Evolutionary conservation across 2,113 vertebrate genomes (phyloP).

Genomic region (Micronycteris hirsuta): DNA sequence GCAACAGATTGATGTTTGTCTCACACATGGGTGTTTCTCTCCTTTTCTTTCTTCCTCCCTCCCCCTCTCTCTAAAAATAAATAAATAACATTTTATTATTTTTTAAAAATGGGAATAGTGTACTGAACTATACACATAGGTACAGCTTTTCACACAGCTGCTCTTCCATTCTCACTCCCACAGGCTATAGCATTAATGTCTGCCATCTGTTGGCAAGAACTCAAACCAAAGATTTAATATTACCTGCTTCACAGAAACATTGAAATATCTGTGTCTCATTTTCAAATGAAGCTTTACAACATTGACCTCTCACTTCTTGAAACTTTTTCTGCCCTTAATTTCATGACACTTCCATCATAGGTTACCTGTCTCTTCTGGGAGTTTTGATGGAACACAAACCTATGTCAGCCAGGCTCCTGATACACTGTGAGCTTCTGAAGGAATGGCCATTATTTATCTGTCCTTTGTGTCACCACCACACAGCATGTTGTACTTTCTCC

Average conservation of each 20-base stretch:
- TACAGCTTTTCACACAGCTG: neutral
- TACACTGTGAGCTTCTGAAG: neutral
- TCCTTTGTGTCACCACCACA: neutral
- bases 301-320: neutral
- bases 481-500: neutral
- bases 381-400: neutral
- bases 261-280: neutral
- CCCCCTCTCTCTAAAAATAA: no score
- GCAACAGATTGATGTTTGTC: no score
- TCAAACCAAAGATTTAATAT: neutral
- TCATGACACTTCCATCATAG: neutral
- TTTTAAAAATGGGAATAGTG: neutral
- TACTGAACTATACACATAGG: neutral
- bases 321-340: neutral
- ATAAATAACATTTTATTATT: no score
- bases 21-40: no score
- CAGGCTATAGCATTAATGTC: neutral
- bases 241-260: neutral
- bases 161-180: neutral
- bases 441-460: neutral
- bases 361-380: neutral
- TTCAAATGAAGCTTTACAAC: neutral
- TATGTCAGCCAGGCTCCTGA: neutral
- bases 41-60: no score
- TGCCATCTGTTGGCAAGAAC: neutral